phyloP scores from a whole-genome alignment of 2,113 vertebrate genomes.

The Dolichotis patagonum region DNA sequence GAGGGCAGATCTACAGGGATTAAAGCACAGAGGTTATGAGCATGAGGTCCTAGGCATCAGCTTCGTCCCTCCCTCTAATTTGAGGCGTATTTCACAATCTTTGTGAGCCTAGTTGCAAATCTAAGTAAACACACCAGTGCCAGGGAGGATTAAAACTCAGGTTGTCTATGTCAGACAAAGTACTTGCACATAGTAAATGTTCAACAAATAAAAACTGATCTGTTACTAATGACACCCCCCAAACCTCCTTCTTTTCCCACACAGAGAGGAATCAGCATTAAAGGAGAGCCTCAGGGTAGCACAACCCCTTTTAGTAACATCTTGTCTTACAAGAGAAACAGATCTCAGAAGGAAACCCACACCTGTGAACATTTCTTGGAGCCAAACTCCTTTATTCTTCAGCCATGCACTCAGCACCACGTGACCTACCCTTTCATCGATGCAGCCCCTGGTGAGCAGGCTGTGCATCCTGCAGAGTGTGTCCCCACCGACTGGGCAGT shows the following conservation, averaged over 20 bases:
- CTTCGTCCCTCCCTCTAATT: background rate
- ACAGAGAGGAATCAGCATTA: background rate
- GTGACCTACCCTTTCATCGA: constrained; percentile 82
- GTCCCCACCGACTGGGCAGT: constrained; percentile 80
- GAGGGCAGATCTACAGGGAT: background rate
- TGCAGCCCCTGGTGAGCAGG: constrained; percentile 82
- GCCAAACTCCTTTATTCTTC: background rate
- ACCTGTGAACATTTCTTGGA: rapidly evolving
- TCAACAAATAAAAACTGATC: background rate
- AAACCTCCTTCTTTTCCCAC: background rate
- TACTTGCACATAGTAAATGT: background rate
- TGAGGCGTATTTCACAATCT: background rate
- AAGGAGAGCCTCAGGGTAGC: background rate
- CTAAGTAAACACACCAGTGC: background rate
- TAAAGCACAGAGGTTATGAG: background rate
- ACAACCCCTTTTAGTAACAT: too few relatives aligned
- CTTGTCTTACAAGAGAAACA: background rate
- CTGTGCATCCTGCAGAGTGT: constrained; percentile 75
- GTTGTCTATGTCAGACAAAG: background rate
- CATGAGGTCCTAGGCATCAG: background rate
- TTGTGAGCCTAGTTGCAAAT: background rate
- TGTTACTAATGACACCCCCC: background rate
- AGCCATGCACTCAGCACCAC: background rate
- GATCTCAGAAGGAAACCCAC: background rate
- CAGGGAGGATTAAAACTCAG: background rate